Evolutionary conservation across 2,888 invertebrate species (phyloP).

Genomic region (Eupelmus urozonus): DNA sequence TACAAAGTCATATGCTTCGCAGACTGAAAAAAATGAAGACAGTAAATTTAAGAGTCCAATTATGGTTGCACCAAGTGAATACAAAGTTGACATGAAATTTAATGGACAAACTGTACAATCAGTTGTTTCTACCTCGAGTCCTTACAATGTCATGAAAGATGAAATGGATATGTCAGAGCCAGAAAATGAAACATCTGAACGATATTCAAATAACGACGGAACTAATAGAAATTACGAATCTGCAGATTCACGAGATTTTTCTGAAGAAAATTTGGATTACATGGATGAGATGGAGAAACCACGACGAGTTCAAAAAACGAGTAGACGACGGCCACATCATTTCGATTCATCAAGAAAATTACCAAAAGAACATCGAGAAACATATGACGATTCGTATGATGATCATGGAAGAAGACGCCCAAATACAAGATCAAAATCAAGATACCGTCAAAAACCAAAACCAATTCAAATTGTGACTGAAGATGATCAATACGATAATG

Average conservation of each 20-base stretch:
- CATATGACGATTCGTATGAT: slow-evolving; percentile 54
- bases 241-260: slow-evolving; percentile 67
- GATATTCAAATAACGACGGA: slow-evolving; percentile 9
- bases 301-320: slow-evolving; percentile 66
- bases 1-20: neutral
- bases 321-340: slow-evolving; percentile 67
- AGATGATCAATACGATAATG: slow-evolving; percentile 62
- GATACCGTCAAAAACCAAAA: slow-evolving; percentile 64
- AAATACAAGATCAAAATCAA: slow-evolving; percentile 63
- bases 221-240: slow-evolving; percentile 67
- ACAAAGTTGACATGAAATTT: slow-evolving; percentile 65
- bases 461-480: slow-evolving; percentile 65
- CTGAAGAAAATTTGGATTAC: slow-evolving; percentile 70
- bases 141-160: slow-evolving; percentile 1
- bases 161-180: neutral
- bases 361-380: slow-evolving; percentile 71
- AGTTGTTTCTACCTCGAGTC: slow-evolving; percentile 19
- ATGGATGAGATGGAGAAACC: slow-evolving; percentile 70
- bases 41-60: slow-evolving; percentile 66
- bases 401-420: slow-evolving; percentile 61
- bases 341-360: slow-evolving; percentile 65
- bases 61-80: slow-evolving; percentile 66
- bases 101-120: slow-evolving; percentile 53
- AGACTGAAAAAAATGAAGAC: neutral
- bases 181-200: slow-evolving; percentile 20